Percentiles rank a stretch among this genome's conserved stretches.
phyloP scores from a whole-genome alignment of 2,797 vertebrate species.

The Pteronotus mesoamericanus region DNA sequence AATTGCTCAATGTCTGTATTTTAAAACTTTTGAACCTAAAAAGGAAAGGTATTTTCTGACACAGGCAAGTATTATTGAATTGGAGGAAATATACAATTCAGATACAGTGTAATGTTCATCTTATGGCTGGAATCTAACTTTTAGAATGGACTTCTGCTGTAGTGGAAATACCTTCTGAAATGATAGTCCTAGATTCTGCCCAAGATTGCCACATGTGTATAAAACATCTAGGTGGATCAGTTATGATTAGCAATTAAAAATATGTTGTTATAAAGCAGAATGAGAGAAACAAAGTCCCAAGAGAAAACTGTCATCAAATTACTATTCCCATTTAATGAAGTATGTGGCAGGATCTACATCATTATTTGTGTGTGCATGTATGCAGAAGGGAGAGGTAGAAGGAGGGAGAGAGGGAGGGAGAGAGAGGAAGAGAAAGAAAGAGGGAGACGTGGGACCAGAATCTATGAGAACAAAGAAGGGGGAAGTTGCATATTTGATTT shows the following conservation, averaged over 20 bases:
- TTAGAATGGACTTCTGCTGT: not conserved
- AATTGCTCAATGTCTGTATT: not conserved
- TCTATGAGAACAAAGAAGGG: not conserved
- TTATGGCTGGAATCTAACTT: not conserved
- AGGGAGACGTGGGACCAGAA: not conserved
- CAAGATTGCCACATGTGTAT: not conserved
- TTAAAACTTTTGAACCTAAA: not conserved
- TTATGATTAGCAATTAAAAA: not conserved
- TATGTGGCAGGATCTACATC: not conserved
- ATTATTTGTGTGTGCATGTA: not conserved
- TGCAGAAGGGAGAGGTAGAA: not conserved
- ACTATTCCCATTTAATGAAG: not conserved
- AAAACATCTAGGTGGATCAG: not conserved
- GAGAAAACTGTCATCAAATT: not conserved
- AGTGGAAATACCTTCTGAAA: not conserved
- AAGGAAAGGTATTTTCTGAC: not conserved
- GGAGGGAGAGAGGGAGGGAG: not conserved
- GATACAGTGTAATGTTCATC: not conserved
- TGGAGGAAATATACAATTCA: not conserved
- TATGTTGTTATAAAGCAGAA: not conserved
- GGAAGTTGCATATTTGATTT: not conserved
- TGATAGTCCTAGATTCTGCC: not conserved
- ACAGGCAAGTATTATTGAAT: not conserved
- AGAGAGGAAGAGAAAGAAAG: not conserved
- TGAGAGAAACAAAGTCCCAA: not conserved